Evolutionary conservation across 1,140 invertebrate genomes (phyloP), one percentile per base, ranked within the genome.

Genomic region (Caerostris extrusa): DNA sequence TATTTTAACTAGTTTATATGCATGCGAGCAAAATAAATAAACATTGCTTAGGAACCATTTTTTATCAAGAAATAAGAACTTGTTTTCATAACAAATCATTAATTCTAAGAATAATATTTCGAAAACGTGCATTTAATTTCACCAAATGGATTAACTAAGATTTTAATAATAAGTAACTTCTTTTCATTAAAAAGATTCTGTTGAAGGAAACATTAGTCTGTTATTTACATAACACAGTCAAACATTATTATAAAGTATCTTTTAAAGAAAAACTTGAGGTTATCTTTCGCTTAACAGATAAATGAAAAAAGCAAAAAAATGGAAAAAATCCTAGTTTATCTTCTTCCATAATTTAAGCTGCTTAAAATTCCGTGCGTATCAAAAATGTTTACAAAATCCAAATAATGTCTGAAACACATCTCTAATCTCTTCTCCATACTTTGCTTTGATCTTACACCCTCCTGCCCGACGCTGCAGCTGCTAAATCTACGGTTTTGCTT

Each of bases 311-410:
- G 3, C 3, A 53, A 77, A 3, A 50, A 14, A 50, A 71, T 1
- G 34, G 34, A 34, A 34, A 64, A 83, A 83, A 83, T 12, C 56
- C 82, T 83, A 57, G 17, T 83, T 83, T 83, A 57, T 56, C 55
- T 58, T 83, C 71, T 53, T 77, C 71, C 71, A 50, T 77, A 77
- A 77, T 77, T 77, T 77, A 77, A 77, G 71, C 71, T 77, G 19
- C 71, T 77, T 77, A 77, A 77, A 77, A 77, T 77, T 7, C 34
- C 34, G 34, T 14, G 71, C 10, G 10, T 5, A 77, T 85, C 57
- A 85, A 19, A 10, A n/a, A 17, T 85, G 83, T 58, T 85, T 85
- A 60, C 83, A 85, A 58, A 85, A 85, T 85, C 57, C n/a, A 60
- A 85, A 85, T 85, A 85, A 85, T 58, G 83, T n/a, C 56, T 17